These are phyloP conservation scores for Ptychadena robeensis DNA, from an alignment of 2,797 vertebrate genomes.

Conservation along the genomic window DNA sequence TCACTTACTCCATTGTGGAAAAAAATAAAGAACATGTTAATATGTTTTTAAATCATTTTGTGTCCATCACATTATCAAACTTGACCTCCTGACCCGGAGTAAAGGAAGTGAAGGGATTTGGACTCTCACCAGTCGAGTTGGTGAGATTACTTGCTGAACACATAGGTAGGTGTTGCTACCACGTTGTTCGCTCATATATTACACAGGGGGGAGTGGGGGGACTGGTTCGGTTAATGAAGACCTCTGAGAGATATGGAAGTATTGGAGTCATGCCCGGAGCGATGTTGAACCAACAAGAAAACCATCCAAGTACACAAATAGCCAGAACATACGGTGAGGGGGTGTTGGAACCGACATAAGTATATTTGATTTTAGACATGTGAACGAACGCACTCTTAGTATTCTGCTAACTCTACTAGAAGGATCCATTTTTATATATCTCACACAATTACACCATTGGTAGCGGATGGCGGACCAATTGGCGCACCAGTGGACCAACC, in stretches of 20 bases:
- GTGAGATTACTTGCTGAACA: not conserved
- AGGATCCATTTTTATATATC: not conserved
- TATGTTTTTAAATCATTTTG: slow-evolving; percentile 19
- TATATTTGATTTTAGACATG: not conserved
- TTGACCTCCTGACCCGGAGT: slow-evolving; percentile 42
- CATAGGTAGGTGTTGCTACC: too few species aligned
- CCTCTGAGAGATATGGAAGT: not conserved
- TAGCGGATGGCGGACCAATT: not conserved
- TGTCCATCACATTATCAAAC: slow-evolving; percentile 49
- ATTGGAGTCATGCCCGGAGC: not conserved
- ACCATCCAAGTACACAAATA: not conserved
- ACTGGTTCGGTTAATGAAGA: not conserved
- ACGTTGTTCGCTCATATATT: too few species aligned
- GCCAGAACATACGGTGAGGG: not conserved
- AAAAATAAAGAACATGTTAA: slow-evolving; percentile 60
- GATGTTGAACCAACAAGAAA: not conserved
- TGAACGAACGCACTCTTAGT: too few species aligned
- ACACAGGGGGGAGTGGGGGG: too few species aligned
- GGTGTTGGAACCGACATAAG: too few species aligned
- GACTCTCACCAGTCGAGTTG: not conserved
- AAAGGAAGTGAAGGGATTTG: slow-evolving; percentile 3
- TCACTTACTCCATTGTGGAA: slow-evolving; percentile 70
- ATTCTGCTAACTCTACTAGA: not conserved
- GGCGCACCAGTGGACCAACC: not conserved
- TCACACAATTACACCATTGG: slow-evolving; percentile 19